Conservation (phyloP, 1,140 invertebrate species). For the Magallana ariakensis region DNA sequence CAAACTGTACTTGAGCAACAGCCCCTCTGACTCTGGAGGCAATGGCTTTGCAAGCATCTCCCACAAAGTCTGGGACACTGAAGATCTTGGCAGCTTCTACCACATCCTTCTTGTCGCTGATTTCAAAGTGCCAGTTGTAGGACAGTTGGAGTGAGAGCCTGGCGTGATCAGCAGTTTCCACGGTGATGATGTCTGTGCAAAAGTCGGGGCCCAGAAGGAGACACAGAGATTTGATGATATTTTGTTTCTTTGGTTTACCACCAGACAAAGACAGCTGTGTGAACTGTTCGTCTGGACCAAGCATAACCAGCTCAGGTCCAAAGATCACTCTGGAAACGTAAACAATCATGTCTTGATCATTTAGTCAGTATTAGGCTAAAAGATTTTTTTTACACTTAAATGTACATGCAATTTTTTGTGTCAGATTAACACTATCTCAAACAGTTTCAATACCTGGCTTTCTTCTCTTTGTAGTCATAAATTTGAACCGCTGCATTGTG, state of each 20-base stretch:
- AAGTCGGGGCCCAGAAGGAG: constrained; percentile 82
- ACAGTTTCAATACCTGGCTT: constrained; percentile 77
- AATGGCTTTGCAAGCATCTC: constrained; percentile 82
- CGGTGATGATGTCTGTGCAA: constrained; percentile 81
- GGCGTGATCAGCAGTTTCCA: constrained; percentile 83
- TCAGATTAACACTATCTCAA: not conserved
- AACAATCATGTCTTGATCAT: not conserved
- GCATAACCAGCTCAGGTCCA: constrained; percentile 83
- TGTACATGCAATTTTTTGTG: no score
- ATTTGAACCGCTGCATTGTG: constrained; percentile 83
- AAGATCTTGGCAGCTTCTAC: constrained; percentile 80
- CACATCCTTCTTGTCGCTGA: constrained; percentile 69
- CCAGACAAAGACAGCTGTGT: constrained; percentile 81
- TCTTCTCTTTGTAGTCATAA: constrained; percentile 82
- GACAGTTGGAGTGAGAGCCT: constrained; percentile 81
- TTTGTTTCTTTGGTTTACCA: constrained; percentile 82
- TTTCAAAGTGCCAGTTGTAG: constrained; percentile 82
- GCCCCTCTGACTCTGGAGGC: constrained; percentile 81
- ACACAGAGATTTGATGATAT: constrained; percentile 81
- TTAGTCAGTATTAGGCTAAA: no score
- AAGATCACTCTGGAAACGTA: constrained; percentile 79
- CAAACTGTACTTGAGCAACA: constrained; percentile 81
- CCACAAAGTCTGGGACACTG: constrained; percentile 82
- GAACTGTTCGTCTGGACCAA: constrained; percentile 83
- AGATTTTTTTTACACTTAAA: no score